These are phyloP conservation scores for Agelas oroides DNA, from an alignment of 37 sponge, comb jelly and placozoan genomes.

Conservation along the genomic window DNA sequence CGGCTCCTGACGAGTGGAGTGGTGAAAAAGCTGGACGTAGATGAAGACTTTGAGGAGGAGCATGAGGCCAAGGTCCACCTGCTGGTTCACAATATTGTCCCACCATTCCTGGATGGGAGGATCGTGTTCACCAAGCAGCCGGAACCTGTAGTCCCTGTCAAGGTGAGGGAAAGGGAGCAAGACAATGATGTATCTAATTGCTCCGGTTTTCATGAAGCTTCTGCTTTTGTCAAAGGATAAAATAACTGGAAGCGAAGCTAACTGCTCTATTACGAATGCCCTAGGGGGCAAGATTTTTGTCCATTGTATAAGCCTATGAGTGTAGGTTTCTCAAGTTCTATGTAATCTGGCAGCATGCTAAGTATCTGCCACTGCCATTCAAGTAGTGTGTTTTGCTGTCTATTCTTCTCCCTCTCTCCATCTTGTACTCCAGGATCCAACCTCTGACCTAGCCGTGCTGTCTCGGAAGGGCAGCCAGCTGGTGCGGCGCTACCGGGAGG, in stretches of 20 bases:
- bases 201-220: too few relatives aligned
- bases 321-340: too few relatives aligned
- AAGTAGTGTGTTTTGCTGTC: too few relatives aligned
- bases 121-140: conserved; percentile 91
- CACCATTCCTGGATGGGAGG: conserved; percentile 98
- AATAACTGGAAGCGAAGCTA: too few relatives aligned
- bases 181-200: background rate
- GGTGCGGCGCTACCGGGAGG: conserved; percentile 87
- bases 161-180: background rate
- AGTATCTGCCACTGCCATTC: too few relatives aligned
- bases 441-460: conserved; percentile 95
- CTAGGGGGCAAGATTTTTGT: too few relatives aligned
- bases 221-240: too few relatives aligned
- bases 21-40: conserved; percentile 73
- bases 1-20: conserved; percentile 96
- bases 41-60: conserved; percentile 96
- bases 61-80: conserved; percentile 90
- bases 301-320: too few relatives aligned
- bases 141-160: conserved; percentile 49
- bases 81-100: conserved; percentile 98
- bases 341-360: too few relatives aligned
- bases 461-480: conserved; percentile 94
- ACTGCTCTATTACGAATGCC: too few relatives aligned
- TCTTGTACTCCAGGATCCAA: conserved; percentile 77
- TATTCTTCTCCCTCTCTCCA: too few relatives aligned